These are phyloP conservation scores for Ceratina australensis DNA, from an alignment of 1,140 invertebrate species.

Conservation along the genomic window DNA sequence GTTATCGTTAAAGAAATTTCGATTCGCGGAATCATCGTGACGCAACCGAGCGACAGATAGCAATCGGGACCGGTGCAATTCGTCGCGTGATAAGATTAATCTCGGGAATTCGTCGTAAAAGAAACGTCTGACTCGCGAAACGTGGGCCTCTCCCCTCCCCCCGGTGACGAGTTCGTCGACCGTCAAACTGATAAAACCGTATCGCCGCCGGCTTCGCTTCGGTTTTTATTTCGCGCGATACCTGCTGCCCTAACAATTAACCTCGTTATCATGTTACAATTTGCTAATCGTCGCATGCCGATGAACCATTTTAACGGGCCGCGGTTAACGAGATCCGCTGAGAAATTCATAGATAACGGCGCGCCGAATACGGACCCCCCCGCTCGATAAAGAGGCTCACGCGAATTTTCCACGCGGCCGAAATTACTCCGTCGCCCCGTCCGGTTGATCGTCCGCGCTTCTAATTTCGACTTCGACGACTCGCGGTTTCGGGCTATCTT, in stretches of 20 bases:
- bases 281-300: neutral
- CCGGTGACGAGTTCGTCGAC: constrained; percentile 60
- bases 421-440: neutral
- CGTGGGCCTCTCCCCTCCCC: constrained; percentile 9
- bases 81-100: constrained; percentile 67
- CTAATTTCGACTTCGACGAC: constrained; percentile 50
- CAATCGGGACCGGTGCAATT: constrained; percentile 45
- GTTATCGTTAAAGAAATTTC: neutral
- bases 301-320: neutral
- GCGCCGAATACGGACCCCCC: neutral
- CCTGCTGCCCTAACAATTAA: neutral
- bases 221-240: neutral
- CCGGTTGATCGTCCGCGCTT: constrained; percentile 21
- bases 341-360: neutral
- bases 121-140: constrained; percentile 32
- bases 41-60: constrained; percentile 25
- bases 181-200: constrained; percentile 68
- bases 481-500: constrained; percentile 57
- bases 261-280: neutral
- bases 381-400: neutral
- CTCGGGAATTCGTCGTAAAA: constrained; percentile 42
- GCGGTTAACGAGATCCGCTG: neutral
- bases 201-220: constrained; percentile 50
- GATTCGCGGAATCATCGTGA: neutral
- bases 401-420: no score